Evolutionary conservation across 2,113 vertebrate species (phyloP).

Genomic region (Chascanopsetta lugubris): DNA sequence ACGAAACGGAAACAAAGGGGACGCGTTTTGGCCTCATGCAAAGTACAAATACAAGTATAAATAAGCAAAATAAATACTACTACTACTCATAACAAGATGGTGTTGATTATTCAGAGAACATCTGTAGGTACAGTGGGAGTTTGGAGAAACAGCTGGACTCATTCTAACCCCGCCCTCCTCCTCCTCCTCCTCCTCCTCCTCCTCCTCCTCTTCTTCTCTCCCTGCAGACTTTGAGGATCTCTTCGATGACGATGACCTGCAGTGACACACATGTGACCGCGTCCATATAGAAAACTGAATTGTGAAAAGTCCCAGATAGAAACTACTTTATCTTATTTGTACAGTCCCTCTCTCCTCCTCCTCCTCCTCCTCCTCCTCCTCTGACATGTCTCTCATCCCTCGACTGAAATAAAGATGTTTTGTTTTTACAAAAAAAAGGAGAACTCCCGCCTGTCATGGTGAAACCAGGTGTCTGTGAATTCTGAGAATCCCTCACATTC

Average conservation of each 20-base stretch:
- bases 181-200: neutral
- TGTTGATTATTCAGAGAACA: too few relatives aligned
- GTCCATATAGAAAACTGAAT: slow-evolving; percentile 20
- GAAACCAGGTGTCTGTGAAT: slow-evolving; percentile 68
- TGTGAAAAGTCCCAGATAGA: slow-evolving; percentile 7
- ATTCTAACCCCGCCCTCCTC: slow-evolving; percentile 4
- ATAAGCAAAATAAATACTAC: too few relatives aligned
- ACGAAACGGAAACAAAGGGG: too few relatives aligned
- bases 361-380: neutral
- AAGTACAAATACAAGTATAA: too few relatives aligned
- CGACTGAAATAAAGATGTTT: slow-evolving; percentile 79
- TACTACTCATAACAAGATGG: too few relatives aligned
- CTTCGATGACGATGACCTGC: slow-evolving; percentile 91
- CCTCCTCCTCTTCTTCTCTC: neutral
- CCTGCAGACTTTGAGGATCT: slow-evolving; percentile 89
- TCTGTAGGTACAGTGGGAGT: neutral
- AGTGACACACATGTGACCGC: slow-evolving; percentile 72
- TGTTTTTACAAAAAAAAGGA: slow-evolving; percentile 42
- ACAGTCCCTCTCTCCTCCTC: slow-evolving; percentile 8
- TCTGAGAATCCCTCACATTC: slow-evolving; percentile 72
- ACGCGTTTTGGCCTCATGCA: too few relatives aligned
- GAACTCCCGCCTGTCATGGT: slow-evolving; percentile 8
- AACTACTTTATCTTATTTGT: slow-evolving; percentile 27
- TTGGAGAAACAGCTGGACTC: slow-evolving; percentile 11
- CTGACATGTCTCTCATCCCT: slow-evolving; percentile 10